Evolutionary conservation across 64 coral and sea anemone genomes (phyloP), one percentile per base, ranked within the genome.

Genomic region (Montipora cactus): DNA sequence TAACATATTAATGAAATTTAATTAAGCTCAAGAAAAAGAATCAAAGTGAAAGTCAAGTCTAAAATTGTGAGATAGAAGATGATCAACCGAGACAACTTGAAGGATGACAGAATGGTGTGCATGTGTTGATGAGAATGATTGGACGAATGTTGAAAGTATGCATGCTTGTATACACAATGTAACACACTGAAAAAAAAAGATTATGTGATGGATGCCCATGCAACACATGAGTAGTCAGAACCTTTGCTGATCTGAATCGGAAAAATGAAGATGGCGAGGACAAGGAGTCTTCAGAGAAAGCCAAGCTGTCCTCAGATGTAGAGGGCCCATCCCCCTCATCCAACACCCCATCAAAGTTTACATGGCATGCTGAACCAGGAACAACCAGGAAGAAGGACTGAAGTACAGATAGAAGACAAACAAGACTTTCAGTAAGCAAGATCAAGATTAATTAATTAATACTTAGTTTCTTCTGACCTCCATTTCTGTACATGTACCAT

Each of bases 311-410:
- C 66, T 81, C 66, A 72, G 68, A 79, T 46, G 89, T 45, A 10
- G 78, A 81, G 45, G 89, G 69, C 12, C 81, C 76, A 21, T 91
- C 94, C 75, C 58, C 87, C 8, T 85, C 84, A 75, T 86, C 82
- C 45, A 95, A 79, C 81, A 95, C 88, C 84, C 94, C 94, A 49
- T 95, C 94, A 95, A 95, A 91, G 94, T 91, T 95, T 91, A 95
- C 94, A 69, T 88, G 94, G 89, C 94, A 95, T 78, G 94, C 89
- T 22, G 94, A 88, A 19, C 15, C 45, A 68, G 89, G 89, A 23
- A 94, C 87, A 23, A 94, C 87, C 74, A 95, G 57, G 94, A 88
- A 87, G 14, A 82, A 50, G 8, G 94, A 68, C 94, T 91, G 75
- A 46, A 73, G 76, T 47, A 16, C 67, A 87, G 66, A 93, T 12